Evolutionary conservation across 2,888 invertebrate genomes (phyloP).

Genomic region (Alentia gelatinosa): DNA sequence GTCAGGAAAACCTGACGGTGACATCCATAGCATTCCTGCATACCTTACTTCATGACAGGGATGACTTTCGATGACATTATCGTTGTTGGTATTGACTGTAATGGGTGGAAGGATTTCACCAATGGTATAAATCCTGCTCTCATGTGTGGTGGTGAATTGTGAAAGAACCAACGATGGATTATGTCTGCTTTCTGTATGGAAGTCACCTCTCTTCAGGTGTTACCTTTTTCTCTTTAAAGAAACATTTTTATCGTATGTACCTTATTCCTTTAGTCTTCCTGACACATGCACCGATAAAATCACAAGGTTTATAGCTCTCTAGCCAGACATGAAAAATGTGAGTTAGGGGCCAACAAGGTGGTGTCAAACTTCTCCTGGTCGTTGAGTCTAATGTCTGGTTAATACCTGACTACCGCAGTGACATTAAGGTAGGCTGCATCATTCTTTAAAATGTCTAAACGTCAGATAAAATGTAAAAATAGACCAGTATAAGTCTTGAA

Average conservation of each 20-base stretch:
- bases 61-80: conserved; percentile 29
- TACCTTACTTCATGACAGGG: not conserved
- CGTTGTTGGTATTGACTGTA: not conserved
- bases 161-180: not conserved
- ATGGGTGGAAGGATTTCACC: not conserved
- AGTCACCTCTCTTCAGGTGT: conserved; percentile 8
- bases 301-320: not conserved
- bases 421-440: no score
- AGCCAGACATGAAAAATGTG: not conserved
- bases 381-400: no score
- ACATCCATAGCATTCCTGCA: not conserved
- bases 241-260: no score
- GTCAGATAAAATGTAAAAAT: no score
- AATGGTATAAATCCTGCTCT: not conserved
- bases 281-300: not conserved
- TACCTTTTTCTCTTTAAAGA: not conserved
- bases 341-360: not conserved
- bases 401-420: no score
- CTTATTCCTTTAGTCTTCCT: not conserved
- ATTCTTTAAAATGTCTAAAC: no score
- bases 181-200: conserved; percentile 12
- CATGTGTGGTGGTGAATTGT: not conserved
- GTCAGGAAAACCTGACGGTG: not conserved
- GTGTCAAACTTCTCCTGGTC: no score
- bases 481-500: no score